Evolutionary conservation across 2,888 invertebrate genomes (phyloP).

Genomic region (Melipona beecheii): DNA sequence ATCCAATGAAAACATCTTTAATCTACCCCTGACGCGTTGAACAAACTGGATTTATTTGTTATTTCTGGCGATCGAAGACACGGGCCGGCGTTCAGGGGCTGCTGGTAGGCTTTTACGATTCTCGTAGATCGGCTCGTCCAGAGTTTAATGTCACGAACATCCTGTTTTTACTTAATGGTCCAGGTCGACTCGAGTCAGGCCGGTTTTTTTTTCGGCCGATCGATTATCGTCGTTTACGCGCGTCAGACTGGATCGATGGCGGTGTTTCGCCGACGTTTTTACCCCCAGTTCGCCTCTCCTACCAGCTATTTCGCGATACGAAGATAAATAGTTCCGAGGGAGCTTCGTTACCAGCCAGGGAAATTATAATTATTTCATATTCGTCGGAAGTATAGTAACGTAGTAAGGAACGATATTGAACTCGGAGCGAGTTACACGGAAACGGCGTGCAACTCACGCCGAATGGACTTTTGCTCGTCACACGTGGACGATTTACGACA

Average conservation of each 20-base stretch:
- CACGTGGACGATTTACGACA: neutral
- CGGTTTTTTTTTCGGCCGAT: neutral
- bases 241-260: conserved; percentile 1
- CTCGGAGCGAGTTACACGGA: conserved; percentile 4
- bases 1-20: neutral
- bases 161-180: conserved; percentile 26
- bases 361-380: conserved; percentile 1
- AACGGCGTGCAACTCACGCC: neutral
- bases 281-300: neutral
- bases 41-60: conserved; percentile 19
- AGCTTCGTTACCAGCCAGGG: neutral
- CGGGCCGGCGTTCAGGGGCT: neutral
- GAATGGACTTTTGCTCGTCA: neutral
- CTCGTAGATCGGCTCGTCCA: neutral
- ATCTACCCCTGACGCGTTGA: neutral
- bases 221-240: conserved; percentile 27
- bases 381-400: conserved; percentile 3
- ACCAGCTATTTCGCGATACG: neutral
- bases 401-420: conserved; percentile 18
- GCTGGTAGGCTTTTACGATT: conserved; percentile 28
- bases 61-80: neutral
- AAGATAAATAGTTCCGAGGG: conserved; percentile 12
- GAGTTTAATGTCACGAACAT: conserved; percentile 28
- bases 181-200: conserved; percentile 10
- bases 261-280: neutral